Base-by-base conservation (phyloP, 2,113 vertebrate species). In the Cololabis saira region DNA sequence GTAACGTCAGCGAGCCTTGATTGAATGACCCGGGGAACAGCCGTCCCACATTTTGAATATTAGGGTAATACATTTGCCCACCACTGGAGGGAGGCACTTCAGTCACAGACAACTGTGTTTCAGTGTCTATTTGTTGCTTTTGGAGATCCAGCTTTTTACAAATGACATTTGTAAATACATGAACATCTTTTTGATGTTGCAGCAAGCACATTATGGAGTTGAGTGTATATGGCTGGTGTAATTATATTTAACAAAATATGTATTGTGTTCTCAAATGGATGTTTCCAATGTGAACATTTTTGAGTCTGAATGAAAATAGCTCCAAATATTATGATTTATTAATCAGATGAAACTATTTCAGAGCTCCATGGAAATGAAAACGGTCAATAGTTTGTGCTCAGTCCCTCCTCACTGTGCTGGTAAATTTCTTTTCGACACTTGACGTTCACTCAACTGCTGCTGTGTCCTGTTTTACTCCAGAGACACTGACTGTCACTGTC, bases 321-420 rank as follows among this genome's bases (percentile, higher is more conserved):
- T 67, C n/a, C 33, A 0, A 17, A 1, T 30, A 82, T 84, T 30
- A 82, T 84, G 74, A 85, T 82, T 90, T 80, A 85, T 90, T 90
- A 51, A 87, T 77, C 60, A 62, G 42, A 21, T 56, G 54, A 59
- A 74, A 51, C 19, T 58, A 74, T 81, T 86, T 81, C 49, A 49
- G 61, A 82, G 74, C 67, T 62, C 59, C 80, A 59, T 18, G 24
- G 68, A 65, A 48, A 45, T 16, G 12, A 74, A 81, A 71, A 40
- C 67, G 41, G 49, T 82, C 78, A 66, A 57, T 71, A 64, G 45
- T 61, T 41, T 61, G 65, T 71, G 69, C 50, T 79, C 61, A 51
- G 67, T 70, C 58, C 53, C 56, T 64, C 57, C 43, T 69, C 12
- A 1, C 24, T 53, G 73, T 27, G 54, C 30, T 61, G 52, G 44